A percentile compares a stretch with the other conserved stretches of the same genome.
These are phyloP conservation scores for Drosophila robusta DNA, from an alignment of 2,888 invertebrate genomes.

Conservation along the genomic window DNA sequence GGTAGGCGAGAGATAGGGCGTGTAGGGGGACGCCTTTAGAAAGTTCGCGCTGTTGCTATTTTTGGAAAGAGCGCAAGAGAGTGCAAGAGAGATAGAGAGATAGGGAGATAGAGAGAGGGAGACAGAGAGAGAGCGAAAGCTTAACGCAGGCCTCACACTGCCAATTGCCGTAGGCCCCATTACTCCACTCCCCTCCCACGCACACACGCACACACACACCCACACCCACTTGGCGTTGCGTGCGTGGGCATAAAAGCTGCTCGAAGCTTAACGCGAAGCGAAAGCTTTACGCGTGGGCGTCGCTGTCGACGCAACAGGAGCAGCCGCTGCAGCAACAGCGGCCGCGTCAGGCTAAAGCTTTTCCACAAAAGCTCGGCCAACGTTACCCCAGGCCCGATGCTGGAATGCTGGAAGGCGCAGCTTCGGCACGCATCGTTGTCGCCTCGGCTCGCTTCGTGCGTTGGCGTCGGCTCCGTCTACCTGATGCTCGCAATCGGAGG, in stretches of 20 bases:
- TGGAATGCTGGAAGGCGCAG: constrained; percentile 47
- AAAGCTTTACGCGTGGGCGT: constrained; percentile 67
- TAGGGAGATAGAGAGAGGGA: background rate
- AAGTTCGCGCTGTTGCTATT: constrained; percentile 66
- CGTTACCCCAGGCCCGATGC: constrained; percentile 61
- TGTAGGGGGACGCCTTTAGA: constrained; percentile 16
- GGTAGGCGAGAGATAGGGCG: background rate
- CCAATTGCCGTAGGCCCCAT: constrained; percentile 38
- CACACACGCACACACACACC: too few relatives aligned
- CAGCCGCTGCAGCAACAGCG: constrained; percentile 10
- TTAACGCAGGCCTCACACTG: constrained; percentile 39
- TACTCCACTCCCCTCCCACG: constrained; percentile 3
- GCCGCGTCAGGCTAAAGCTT: constrained; percentile 51
- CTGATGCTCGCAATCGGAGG: constrained; percentile 70
- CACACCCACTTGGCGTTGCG: constrained; percentile 8
- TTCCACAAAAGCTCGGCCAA: constrained; percentile 45
- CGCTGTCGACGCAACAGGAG: constrained; percentile 69
- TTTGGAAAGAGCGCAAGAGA: constrained; percentile 47
- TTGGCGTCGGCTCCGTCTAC: constrained; percentile 56
- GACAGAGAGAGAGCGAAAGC: constrained; percentile 15
- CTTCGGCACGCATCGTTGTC: constrained; percentile 20
- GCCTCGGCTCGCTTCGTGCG: constrained; percentile 5
- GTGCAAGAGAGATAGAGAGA: constrained; percentile 1
- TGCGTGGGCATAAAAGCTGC: constrained; percentile 66
- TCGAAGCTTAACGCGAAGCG: constrained; percentile 14